phyloP scores from a whole-genome alignment of 37 sponge, comb jelly and placozoan species.

The Tethya wilhelma region DNA sequence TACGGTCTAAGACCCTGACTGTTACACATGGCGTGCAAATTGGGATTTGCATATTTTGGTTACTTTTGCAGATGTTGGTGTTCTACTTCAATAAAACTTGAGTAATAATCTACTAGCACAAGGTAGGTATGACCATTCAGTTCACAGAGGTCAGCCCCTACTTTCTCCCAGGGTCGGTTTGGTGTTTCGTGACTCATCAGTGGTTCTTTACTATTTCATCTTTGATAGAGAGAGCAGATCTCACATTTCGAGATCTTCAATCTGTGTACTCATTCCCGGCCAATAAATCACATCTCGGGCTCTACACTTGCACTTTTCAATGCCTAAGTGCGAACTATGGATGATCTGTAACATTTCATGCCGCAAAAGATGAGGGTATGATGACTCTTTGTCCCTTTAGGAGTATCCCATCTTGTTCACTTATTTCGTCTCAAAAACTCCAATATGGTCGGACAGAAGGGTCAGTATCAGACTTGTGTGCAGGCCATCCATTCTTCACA shows the following conservation, averaged over 20 bases:
- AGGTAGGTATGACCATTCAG: constrained; percentile 26
- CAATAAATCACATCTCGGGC: constrained; percentile 31
- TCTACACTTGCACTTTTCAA: constrained; percentile 13
- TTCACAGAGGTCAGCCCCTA: constrained; percentile 31
- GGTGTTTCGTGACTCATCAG: not conserved
- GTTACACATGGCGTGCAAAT: constrained; percentile 28
- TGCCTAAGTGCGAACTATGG: constrained; percentile 14
- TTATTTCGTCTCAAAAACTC: constrained; percentile 12
- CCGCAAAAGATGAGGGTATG: constrained; percentile 1
- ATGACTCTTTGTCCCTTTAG: constrained; percentile 17
- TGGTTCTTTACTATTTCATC: not conserved
- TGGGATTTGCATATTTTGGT: constrained; percentile 4
- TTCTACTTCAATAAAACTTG: constrained; percentile 23
- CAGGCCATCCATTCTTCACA: constrained; percentile 20
- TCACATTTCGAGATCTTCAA: not conserved
- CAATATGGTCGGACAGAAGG: not conserved
- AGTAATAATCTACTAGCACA: constrained; percentile 41
- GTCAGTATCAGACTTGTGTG: not conserved
- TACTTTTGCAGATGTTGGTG: constrained; percentile 9
- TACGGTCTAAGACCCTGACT: no score
- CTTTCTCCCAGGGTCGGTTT: constrained; percentile 27
- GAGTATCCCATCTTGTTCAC: constrained; percentile 11
- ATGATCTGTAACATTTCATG: constrained; percentile 11
- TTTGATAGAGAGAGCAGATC: not conserved
- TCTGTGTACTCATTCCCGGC: no score